A percentile compares a stretch with the other conserved stretches of the same genome.
phyloP scores from a whole-genome alignment of 1,140 invertebrate genomes.

The Yoshiicerus persimilis region DNA sequence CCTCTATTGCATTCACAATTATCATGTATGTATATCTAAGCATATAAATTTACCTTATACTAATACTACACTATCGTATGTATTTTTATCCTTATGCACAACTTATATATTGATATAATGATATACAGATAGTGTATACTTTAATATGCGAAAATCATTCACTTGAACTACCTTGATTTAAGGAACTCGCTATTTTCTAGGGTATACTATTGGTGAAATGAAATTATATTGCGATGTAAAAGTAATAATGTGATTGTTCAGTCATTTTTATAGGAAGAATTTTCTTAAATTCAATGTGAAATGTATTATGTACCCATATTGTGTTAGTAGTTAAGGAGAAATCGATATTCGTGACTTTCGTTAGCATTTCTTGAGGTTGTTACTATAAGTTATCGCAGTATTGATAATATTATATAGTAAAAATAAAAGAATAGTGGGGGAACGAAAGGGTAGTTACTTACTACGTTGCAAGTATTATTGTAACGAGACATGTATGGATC shows the following conservation, averaged over 20 bases:
- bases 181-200: not conserved
- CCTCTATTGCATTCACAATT: not conserved
- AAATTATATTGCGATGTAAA: not conserved
- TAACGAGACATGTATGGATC: not conserved
- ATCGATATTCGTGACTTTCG: constrained; percentile 1
- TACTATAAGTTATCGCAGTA: not conserved
- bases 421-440: not conserved
- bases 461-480: not conserved
- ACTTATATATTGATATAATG: not conserved
- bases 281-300: not conserved
- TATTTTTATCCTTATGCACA: not conserved
- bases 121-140: not conserved
- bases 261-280: not conserved
- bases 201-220: not conserved
- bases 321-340: not conserved
- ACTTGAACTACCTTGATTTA: not conserved
- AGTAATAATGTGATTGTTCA: not conserved
- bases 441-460: not conserved
- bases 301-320: too few relatives aligned
- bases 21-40: not conserved
- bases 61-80: not conserved
- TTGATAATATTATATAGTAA: too few relatives aligned
- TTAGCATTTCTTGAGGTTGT: not conserved
- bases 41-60: not conserved
- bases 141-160: too few relatives aligned